These are phyloP conservation scores for Tympanuchus pallidicinctus DNA, from an alignment of 2,113 vertebrate genomes.

Conservation along the genomic window DNA sequence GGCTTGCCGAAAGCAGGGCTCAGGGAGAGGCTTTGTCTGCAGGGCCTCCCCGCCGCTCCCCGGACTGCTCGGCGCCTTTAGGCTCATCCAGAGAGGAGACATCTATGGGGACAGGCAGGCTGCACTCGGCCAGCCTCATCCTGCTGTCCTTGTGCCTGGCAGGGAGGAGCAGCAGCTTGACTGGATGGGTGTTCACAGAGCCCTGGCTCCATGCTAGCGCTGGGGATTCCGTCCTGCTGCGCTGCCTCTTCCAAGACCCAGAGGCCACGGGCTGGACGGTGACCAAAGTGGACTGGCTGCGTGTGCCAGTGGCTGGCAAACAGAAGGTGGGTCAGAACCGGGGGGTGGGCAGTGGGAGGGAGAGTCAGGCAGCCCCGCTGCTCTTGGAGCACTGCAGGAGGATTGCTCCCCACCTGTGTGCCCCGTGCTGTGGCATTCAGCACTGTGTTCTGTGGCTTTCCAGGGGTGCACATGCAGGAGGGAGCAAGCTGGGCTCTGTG, in stretches of 20 bases:
- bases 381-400: rapidly evolving
- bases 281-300: slow-evolving; percentile 75
- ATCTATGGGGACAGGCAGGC: slow-evolving; percentile 10
- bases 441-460: not conserved
- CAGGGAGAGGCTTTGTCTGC: not conserved
- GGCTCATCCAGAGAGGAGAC: not conserved
- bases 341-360: not conserved
- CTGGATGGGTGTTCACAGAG: not conserved
- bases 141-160: slow-evolving; percentile 45
- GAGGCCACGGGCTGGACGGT: slow-evolving; percentile 4
- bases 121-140: not conserved
- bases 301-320: not conserved
- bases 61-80: not conserved
- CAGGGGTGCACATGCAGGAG: not conserved
- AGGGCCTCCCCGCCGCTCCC: not conserved
- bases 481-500: not conserved
- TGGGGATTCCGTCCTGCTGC: slow-evolving; percentile 68
- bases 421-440: not conserved
- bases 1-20: not conserved
- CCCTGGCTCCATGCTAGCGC: slow-evolving; percentile 21
- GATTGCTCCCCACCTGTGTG: not conserved
- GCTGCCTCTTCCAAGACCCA: slow-evolving; percentile 56
- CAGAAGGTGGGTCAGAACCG: not conserved
- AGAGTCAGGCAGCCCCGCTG: rapidly evolving
- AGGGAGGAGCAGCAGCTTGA: not conserved